Percentiles rank a stretch among this genome's conserved stretches.
These are phyloP conservation scores for Suricata suricatta DNA, from an alignment of 2,113 vertebrate species.

Conservation along the genomic window DNA sequence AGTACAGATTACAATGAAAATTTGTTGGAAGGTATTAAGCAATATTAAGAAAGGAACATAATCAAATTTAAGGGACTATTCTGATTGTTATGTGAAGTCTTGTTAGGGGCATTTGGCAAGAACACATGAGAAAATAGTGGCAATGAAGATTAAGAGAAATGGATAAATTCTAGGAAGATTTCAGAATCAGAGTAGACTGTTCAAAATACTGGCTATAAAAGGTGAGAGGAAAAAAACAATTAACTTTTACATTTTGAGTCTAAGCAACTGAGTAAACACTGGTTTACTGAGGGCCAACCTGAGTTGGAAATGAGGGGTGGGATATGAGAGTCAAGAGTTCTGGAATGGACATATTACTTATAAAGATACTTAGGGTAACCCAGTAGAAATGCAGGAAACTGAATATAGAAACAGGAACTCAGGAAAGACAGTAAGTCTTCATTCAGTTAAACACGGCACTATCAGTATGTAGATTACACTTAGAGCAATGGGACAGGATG, in stretches of 20 bases:
- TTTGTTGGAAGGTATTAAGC: neutral
- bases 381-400: neutral
- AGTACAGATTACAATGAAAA: too few species aligned
- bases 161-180: neutral
- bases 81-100: neutral
- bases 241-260: neutral
- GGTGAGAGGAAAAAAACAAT: neutral
- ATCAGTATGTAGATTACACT: neutral
- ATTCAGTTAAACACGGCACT: neutral
- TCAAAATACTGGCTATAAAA: neutral
- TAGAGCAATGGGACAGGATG: neutral
- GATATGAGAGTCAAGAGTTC: neutral
- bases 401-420: neutral
- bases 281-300: too few species aligned
- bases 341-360: neutral
- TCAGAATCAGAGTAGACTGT: neutral
- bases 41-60: neutral
- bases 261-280: neutral
- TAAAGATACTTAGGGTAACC: neutral
- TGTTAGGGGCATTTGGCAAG: neutral
- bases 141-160: neutral
- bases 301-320: neutral
- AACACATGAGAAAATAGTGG: neutral
- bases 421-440: neutral
- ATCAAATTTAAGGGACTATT: neutral